A percentile compares a stretch with the other conserved stretches of the same genome.
Conservation (phyloP, 1,140 invertebrate species). For the Drosophila littoralis region DNA sequence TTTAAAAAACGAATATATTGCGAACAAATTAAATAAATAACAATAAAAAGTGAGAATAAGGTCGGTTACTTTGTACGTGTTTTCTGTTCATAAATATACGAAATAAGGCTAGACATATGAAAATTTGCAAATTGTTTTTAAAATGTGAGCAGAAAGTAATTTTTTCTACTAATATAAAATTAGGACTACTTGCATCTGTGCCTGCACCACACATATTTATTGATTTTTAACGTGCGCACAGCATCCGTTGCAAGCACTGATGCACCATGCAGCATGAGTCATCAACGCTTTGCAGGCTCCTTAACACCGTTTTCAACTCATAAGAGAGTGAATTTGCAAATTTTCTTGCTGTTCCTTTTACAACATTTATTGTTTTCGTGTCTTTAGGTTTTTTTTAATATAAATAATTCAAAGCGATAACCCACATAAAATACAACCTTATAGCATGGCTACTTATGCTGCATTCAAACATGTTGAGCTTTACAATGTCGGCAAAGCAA, state of each 20-base stretch:
- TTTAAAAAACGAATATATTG: not conserved
- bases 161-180: constrained; percentile 1
- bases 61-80: constrained; percentile 47
- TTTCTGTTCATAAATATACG: not conserved
- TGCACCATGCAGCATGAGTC: constrained; percentile 37
- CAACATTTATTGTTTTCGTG: constrained; percentile 11
- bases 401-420: constrained; percentile 29
- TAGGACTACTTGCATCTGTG: constrained; percentile 9
- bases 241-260: constrained; percentile 24
- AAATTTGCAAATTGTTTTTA: constrained; percentile 34
- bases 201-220: constrained; percentile 28
- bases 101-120: constrained; percentile 3
- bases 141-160: constrained; percentile 11
- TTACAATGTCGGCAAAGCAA: constrained; percentile 89
- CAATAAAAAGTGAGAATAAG: constrained; percentile 5
- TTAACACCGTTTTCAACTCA: constrained; percentile 4
- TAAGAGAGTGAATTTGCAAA: constrained; percentile 36
- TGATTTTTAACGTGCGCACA: constrained; percentile 45
- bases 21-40: constrained; percentile 1
- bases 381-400: constrained; percentile 32
- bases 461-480: constrained; percentile 89
- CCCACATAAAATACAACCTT: constrained; percentile 31
- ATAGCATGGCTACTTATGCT: constrained; percentile 88
- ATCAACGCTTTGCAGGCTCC: constrained; percentile 24
- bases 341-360: constrained; percentile 3